Evolutionary conservation across 2,888 invertebrate genomes (phyloP), one percentile per base, ranked within the genome.

Genomic region (Tenthredo scrophulariae): DNA sequence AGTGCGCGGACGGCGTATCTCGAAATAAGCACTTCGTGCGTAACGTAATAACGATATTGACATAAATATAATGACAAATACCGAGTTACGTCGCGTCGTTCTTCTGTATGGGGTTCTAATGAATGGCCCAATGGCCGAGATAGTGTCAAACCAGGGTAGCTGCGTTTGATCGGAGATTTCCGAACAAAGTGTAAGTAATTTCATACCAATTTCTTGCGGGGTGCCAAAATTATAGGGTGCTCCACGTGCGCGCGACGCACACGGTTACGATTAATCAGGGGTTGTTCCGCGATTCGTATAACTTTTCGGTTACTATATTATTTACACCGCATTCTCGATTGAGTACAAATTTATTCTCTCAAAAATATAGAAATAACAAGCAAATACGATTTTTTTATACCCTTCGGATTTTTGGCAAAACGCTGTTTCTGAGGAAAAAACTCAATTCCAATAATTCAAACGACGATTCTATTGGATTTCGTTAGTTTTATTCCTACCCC

Each of bases 161-260:
- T 83, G 83, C 70, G 26, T 67, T 83, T 83, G 83, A 83, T 67
- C 83, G 83, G 43, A 70, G 67, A 83, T 83, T 83, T 83, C 65
- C 83, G 83, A 65, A 83, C 83, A 83, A 83, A 83, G 83, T 83
- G 70, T 58, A 65, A 83, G 83, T 83, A 83, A 83, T 83, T 83
- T 70, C 83, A 37, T 13, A 67, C 83, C 65, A 83, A 83, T 83
- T 83, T 83, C 83, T 83, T 83, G 43, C 70, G 67, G 83, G 83
- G 83, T 83, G 83, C 43, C 46, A 83, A 83, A 83, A 83, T 83
- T 83, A 83, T 83, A 83, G 83, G 83, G 46, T 67, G 70, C 67
- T 83, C 67, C 67, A 50, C 83, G 46, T 83, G 83, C 83, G 40
- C 67, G 50, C 18, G 62, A 40, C 18, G 13, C 50, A 18, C 43